Base-by-base conservation (phyloP, 2,888 invertebrate species). In the Eristalinus aeneus region DNA sequence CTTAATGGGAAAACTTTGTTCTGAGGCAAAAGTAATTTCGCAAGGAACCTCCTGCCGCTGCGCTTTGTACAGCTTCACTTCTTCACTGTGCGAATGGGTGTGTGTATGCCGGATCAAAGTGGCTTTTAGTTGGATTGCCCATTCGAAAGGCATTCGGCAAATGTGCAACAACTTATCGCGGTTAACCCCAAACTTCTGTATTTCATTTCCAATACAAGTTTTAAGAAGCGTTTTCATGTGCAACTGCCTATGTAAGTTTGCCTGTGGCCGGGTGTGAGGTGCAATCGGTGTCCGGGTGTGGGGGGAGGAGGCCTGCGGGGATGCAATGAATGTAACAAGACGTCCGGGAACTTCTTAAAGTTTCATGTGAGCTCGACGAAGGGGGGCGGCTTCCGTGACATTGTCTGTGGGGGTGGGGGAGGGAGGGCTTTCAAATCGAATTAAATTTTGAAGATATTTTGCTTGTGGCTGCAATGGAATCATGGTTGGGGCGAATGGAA, bases 101-200 rank as follows among this genome's bases (percentile, higher is more conserved):
- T n/a, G n/a, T 75, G 16, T 46, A 68, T 67, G 58, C 82, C 82
- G 82, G 85, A 86, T 86, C 86, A 86, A 86, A 86, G 86, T 86
- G 86, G 86, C 86, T 86, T 86, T 86, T 78, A 86, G 82, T 82
- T 86, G 86, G 86, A 86, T 86, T 86, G 86, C 86, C 86, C 82
- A 82, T 86, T 74, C 60, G 77, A 65, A 86, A 71, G 82, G 82
- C 85, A 77, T 86, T 85, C 73, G 73, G 64, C 69, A 86, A 82
- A 86, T 86, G 86, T 86, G 86, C 86, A 86, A 86, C 86, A 86
- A 86, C 86, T 86, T 86, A 86, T 86, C 86, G 86, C 86, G 86
- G 86, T 86, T 86, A 86, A 86, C 86, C 86, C 81, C 39, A 64
- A 86, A 86, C 86, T 86, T 86, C 82, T 86, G 86, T 86, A 82